phyloP scores from a whole-genome alignment of 2,113 vertebrate species.

The Sinocyclocheilus maitianheensis region DNA sequence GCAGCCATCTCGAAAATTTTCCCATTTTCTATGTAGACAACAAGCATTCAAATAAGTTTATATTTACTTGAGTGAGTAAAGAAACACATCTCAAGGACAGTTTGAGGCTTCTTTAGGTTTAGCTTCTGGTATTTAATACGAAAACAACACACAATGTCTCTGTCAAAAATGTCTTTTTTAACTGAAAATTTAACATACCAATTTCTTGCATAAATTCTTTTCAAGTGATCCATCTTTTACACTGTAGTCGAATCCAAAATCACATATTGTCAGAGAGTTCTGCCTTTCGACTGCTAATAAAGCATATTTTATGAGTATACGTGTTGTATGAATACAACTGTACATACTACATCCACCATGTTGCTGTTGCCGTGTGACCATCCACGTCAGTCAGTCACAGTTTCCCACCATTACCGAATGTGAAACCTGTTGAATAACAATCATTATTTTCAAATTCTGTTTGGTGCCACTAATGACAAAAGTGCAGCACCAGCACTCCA shows the following conservation, averaged over 20 bases:
- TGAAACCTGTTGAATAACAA: background rate
- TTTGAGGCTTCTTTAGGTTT: background rate
- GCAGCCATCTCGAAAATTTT: background rate
- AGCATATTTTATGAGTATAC: background rate
- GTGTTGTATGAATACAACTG: background rate
- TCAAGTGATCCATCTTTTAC: no score
- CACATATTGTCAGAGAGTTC: background rate
- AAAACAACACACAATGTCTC: background rate
- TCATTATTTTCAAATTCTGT: background rate
- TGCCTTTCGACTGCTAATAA: background rate
- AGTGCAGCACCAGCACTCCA: constrained; percentile 5
- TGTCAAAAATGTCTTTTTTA: background rate
- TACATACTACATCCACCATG: background rate
- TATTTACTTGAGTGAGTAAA: background rate
- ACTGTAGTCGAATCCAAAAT: background rate
- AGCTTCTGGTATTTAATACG: background rate
- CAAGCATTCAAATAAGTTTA: background rate
- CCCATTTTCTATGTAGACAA: background rate
- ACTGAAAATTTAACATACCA: background rate
- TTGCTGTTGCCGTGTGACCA: background rate
- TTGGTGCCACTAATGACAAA: background rate
- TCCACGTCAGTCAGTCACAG: background rate
- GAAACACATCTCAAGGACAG: background rate
- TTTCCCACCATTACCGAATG: background rate
- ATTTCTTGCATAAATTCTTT: no score